phyloP scores from a whole-genome alignment of 1,140 invertebrate genomes.

The Contarinia nasturtii region DNA sequence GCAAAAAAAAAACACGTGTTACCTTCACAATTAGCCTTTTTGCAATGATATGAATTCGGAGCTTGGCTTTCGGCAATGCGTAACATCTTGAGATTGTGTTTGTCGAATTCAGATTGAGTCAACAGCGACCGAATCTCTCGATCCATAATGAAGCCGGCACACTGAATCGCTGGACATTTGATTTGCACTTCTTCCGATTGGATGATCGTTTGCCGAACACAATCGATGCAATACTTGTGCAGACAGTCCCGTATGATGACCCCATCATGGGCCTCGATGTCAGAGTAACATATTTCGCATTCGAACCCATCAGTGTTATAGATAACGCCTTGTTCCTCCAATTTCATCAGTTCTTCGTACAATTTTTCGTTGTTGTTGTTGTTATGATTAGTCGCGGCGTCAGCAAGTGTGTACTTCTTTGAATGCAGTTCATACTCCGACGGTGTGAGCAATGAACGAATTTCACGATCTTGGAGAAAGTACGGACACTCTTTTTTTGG shows the following conservation, averaged over 20 bases:
- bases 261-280: slow-evolving; percentile 42
- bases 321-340: slow-evolving; percentile 56
- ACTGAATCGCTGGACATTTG: slow-evolving; percentile 60
- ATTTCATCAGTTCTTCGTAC: slow-evolving; percentile 41
- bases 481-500: too few relatives aligned
- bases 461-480: too few relatives aligned
- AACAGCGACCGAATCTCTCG: slow-evolving; percentile 75
- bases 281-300: slow-evolving; percentile 66
- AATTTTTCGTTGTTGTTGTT: not conserved
- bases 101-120: slow-evolving; percentile 47
- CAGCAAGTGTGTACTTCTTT: too few relatives aligned
- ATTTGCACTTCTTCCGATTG: slow-evolving; percentile 51
- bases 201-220: slow-evolving; percentile 52
- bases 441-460: too few relatives aligned
- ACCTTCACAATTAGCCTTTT: slow-evolving; percentile 71
- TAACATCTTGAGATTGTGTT: slow-evolving; percentile 65
- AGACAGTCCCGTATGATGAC: slow-evolving; percentile 72
- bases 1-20: too few relatives aligned
- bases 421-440: too few relatives aligned
- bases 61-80: slow-evolving; percentile 63
- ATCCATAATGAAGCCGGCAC: slow-evolving; percentile 60
- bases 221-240: slow-evolving; percentile 67
- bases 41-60: slow-evolving; percentile 77
- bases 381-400: too few relatives aligned
- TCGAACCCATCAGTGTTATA: slow-evolving; percentile 53